Evolutionary conservation across 1,140 invertebrate genomes (phyloP).

Genomic region (Mylabris phalerata): DNA sequence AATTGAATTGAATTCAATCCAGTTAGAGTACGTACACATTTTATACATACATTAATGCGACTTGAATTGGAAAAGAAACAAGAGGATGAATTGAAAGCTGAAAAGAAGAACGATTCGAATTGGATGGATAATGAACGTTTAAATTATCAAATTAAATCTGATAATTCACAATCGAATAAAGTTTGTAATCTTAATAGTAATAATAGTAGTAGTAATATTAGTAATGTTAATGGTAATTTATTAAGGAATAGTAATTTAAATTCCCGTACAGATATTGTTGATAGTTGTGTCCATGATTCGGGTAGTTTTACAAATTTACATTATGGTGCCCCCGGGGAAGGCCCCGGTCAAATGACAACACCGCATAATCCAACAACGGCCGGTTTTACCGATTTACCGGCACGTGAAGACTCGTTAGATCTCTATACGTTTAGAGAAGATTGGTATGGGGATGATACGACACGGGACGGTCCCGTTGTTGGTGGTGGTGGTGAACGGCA

Average conservation of each 20-base stretch:
- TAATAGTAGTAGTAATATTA: neutral
- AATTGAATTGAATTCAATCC: constrained; percentile 95
- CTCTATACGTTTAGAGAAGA: constrained; percentile 61
- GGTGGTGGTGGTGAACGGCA: constrained; percentile 27
- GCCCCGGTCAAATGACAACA: constrained; percentile 25
- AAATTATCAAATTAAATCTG: neutral
- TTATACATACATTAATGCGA: constrained; percentile 94
- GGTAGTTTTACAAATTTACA: constrained; percentile 61
- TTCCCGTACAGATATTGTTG: constrained; percentile 32
- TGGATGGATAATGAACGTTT: constrained; percentile 40
- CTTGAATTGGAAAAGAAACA: constrained; percentile 85
- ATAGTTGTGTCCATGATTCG: constrained; percentile 52
- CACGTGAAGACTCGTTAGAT: constrained; percentile 55
- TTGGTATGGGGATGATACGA: constrained; percentile 57
- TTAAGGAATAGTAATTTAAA: constrained; percentile 50
- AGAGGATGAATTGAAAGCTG: constrained; percentile 32
- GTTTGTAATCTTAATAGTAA: neutral
- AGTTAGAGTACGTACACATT: constrained; percentile 91
- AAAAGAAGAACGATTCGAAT: constrained; percentile 41
- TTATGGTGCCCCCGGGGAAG: constrained; percentile 43
- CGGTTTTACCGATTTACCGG: constrained; percentile 44
- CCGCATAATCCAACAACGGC: constrained; percentile 10
- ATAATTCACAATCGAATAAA: constrained; percentile 2
- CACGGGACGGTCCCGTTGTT: constrained; percentile 28
- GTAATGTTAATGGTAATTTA: constrained; percentile 36